A percentile compares a stretch with the other conserved stretches of the same genome.
Conservation (phyloP, 2,888 invertebrate species). For the Amphipoea lucens region DNA sequence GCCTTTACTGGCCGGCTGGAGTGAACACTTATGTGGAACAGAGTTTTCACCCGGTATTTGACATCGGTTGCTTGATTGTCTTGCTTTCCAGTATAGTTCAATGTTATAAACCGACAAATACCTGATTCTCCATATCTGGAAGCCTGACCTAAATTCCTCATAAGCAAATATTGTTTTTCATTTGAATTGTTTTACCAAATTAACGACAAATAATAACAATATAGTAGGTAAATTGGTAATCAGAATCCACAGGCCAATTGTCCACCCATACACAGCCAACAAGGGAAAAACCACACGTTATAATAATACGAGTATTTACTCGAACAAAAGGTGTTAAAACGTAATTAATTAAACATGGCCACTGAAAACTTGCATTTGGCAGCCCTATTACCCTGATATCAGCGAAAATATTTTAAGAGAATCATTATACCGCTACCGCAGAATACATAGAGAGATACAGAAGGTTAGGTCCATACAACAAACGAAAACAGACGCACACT, state of each 20-base stretch:
- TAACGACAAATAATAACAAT: not conserved
- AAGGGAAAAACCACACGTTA: conserved; percentile 5
- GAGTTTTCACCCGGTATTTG: too few relatives aligned
- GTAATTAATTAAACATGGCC: conserved; percentile 24
- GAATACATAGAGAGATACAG: not conserved
- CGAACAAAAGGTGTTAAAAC: conserved; percentile 8
- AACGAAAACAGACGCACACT: too few relatives aligned
- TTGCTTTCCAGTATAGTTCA: too few relatives aligned
- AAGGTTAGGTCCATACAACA: not conserved
- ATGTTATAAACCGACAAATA: not conserved
- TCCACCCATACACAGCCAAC: not conserved
- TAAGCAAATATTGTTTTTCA: not conserved
- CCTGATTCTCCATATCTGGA: not conserved
- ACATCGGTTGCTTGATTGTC: too few relatives aligned
- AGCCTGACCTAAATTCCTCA: not conserved
- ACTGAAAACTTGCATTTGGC: conserved; percentile 18
- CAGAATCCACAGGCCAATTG: conserved; percentile 1
- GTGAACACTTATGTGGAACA: too few relatives aligned
- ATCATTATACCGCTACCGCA: not conserved
- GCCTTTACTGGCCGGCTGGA: too few relatives aligned
- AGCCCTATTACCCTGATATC: conserved; percentile 11
- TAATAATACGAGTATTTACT: conserved; percentile 12
- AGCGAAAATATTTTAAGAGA: conserved; percentile 30
- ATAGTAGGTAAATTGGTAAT: not conserved
- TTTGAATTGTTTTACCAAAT: not conserved